Base-by-base conservation (phyloP, 2,888 invertebrate species). In the Ochropacha duplaris region DNA sequence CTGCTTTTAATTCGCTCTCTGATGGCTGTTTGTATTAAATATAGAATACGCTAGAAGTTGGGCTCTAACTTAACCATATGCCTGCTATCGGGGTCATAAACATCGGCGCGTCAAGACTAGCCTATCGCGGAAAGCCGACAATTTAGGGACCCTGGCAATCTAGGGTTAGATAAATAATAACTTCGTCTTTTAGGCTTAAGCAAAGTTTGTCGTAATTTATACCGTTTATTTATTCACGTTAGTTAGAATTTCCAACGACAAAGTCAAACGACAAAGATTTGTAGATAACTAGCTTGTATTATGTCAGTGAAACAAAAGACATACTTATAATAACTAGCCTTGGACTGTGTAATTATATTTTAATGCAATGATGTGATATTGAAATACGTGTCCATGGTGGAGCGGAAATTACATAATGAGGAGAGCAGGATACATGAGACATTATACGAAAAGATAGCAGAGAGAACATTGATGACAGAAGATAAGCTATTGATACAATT, bases 111-210 rank as follows among this genome's bases (percentile, higher is more conserved):
- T 55, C 51, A 61, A 56, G 34, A 51, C 49, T 44, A 56, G 57
- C 61, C 55, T 67, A 67, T 67, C 64, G 57, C 58, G 22, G 51
- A 56, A 52, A 52, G 55, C 59, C 57, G 54, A 57, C 61, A 59
- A 63, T 66, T 62, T 62, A 56, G 59, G 58, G 57, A 59, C 61
- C 57, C 51, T 59, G 61, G 61, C 60, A 66, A 66, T 64, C 66
- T 60, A 36, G 59, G 60, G 51, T 57, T 60, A 62, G 57, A 61
- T 59, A 62, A 62, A 66, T 64, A 66, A 59, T 66, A 64, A 64
- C 62, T 55, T 50, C 26, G 39, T 31, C 44, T 44, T 44, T 44
- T 3, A 44, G 44, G 19, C 44, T 44, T 44, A 44, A 44, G 16
- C n/a, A 9, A 44, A 44, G 44, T 44, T 44, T 19, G 19, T 36